These are phyloP conservation scores for Tarsius wallacei DNA, from an alignment of 2,797 vertebrate species.

Conservation along the genomic window DNA sequence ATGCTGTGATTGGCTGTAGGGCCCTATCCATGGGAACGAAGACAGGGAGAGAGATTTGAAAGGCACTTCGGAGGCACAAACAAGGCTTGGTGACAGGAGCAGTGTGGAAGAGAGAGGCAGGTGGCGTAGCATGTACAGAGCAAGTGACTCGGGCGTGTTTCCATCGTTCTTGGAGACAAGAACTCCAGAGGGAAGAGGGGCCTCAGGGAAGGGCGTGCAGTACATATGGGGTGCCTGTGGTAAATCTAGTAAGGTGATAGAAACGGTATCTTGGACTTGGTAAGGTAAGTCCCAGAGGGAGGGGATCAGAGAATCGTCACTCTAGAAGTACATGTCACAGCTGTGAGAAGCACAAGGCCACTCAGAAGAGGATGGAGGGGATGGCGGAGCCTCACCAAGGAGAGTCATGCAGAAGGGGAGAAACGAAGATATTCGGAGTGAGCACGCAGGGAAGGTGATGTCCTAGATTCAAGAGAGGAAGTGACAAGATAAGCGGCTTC, in stretches of 20 bases:
- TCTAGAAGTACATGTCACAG: background rate
- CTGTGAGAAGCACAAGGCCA: background rate
- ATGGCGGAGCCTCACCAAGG: background rate
- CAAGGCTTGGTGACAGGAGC: background rate
- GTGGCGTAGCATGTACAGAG: background rate
- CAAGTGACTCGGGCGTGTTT: background rate
- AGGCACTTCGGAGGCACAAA: conserved; percentile 7
- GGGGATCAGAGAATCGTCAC: background rate
- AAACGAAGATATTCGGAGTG: background rate
- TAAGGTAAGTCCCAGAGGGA: background rate
- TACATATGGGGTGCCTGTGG: background rate
- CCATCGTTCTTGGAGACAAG: background rate
- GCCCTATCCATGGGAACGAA: background rate
- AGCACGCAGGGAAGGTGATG: background rate
- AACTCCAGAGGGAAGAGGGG: background rate
- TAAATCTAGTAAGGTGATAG: background rate
- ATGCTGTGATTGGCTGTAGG: background rate
- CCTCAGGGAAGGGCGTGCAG: background rate
- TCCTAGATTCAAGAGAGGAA: background rate
- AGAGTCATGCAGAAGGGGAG: background rate
- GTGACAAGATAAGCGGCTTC: background rate
- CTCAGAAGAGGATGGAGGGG: background rate
- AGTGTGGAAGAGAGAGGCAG: background rate
- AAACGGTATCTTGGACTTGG: background rate
- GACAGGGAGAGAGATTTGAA: background rate